Percentiles rank a stretch among this genome's conserved stretches.
Conservation (phyloP, 1,140 invertebrate genomes). For the Hylaeus volcanicus region DNA sequence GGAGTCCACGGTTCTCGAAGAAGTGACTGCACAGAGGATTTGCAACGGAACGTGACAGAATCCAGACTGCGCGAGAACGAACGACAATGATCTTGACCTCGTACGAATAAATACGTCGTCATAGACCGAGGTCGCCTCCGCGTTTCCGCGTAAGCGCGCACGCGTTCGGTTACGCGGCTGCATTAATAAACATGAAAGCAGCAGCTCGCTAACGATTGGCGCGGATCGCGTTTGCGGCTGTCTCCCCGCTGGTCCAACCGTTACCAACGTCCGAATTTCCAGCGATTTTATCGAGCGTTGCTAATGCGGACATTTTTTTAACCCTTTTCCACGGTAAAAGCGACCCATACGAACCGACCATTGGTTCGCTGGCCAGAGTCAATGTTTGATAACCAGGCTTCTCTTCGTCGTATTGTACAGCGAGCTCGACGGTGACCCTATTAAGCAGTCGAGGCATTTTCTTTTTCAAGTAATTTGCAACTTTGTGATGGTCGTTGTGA, state of each 20-base stretch:
- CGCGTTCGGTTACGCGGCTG: slow-evolving; percentile 23
- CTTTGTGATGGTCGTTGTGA: too few species aligned
- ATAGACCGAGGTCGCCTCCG: slow-evolving; percentile 38
- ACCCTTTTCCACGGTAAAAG: not conserved
- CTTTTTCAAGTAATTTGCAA: too few species aligned
- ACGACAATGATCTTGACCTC: slow-evolving; percentile 68
- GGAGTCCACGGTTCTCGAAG: not conserved
- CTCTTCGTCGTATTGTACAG: too few species aligned
- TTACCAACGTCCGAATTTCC: not conserved
- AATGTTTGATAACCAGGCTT: too few species aligned
- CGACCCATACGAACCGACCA: not conserved
- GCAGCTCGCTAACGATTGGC: slow-evolving; percentile 22
- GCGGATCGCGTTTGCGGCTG: not conserved
- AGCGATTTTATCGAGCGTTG: too few species aligned
- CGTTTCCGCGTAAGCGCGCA: slow-evolving; percentile 20
- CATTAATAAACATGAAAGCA: slow-evolving; percentile 59
- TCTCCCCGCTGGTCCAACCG: too few species aligned
- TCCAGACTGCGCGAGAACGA: slow-evolving; percentile 31
- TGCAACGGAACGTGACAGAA: slow-evolving; percentile 30
- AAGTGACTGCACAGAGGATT: not conserved
- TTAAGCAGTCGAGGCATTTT: too few species aligned
- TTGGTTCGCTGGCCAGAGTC: too few species aligned
- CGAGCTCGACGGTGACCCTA: too few species aligned
- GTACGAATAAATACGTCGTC: slow-evolving; percentile 41
- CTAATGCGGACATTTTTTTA: not conserved